These are phyloP conservation scores for Oxyura jamaicensis DNA, from an alignment of 2,113 vertebrate species.

Conservation along the genomic window DNA sequence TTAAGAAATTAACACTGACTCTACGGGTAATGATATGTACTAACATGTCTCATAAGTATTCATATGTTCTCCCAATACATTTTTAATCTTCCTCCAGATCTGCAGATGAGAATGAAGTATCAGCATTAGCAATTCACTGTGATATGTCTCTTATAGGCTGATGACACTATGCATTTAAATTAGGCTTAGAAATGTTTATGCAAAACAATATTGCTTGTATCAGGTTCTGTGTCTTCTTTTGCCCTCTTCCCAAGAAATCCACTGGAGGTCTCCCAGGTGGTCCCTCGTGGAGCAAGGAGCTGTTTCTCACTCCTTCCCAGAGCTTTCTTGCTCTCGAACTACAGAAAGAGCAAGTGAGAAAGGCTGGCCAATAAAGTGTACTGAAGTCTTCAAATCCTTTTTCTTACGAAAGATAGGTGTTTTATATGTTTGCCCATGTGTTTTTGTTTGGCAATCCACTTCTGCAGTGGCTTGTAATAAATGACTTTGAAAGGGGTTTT, in stretches of 20 bases:
- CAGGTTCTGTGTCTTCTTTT: neutral
- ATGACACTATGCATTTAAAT: neutral
- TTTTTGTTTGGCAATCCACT: neutral
- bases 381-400: neutral
- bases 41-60: slow-evolving; percentile 2
- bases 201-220: neutral
- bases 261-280: neutral
- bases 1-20: neutral
- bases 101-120: neutral
- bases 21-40: neutral
- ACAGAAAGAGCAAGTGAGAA: neutral
- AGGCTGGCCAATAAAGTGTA: neutral
- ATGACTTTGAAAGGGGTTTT: neutral
- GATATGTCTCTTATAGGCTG: neutral
- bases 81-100: neutral
- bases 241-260: neutral
- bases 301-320: rapidly evolving
- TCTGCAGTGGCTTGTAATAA: neutral
- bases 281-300: neutral
- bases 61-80: neutral
- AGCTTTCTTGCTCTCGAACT: neutral
- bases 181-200: neutral
- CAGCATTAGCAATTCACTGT: neutral
- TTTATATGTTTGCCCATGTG: rapidly evolving
- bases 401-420: rapidly evolving